These are phyloP conservation scores for Pseudanteris insignis DNA, from an alignment of 2,888 invertebrate species.

Conservation along the genomic window DNA sequence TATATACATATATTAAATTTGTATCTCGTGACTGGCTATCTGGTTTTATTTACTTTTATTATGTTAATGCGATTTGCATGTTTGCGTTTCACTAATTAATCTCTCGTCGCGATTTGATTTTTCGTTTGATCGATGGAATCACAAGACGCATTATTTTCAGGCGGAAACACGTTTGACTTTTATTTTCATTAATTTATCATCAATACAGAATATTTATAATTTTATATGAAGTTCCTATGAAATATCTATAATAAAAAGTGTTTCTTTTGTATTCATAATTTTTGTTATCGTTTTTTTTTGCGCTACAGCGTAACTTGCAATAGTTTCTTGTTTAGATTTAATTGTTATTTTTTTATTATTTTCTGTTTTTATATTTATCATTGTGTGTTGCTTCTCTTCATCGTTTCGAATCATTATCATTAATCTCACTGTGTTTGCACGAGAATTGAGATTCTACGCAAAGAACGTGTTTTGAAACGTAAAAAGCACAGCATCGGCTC, in stretches of 20 bases:
- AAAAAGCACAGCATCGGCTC: no score
- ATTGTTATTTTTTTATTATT: no score
- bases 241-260: conserved; percentile 66
- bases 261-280: conserved; percentile 42
- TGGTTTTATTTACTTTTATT: no score
- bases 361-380: conserved; percentile 40
- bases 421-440: conserved; percentile 71
- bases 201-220: conserved; percentile 59
- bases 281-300: conserved; percentile 33
- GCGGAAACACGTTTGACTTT: conserved; percentile 65
- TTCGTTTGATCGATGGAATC: conserved; percentile 54
- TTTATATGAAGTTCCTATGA: conserved; percentile 58
- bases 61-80: no score
- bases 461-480: conserved; percentile 34
- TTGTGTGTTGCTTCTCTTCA: conserved; percentile 23
- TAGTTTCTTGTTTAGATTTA: conserved; percentile 15
- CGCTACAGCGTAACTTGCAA: conserved; percentile 52
- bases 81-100: no score
- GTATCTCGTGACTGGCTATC: no score
- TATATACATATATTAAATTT: no score
- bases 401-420: conserved; percentile 64
- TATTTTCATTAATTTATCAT: conserved; percentile 54
- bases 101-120: no score
- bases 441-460: conserved; percentile 65
- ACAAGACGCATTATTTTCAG: conserved; percentile 60